Conservation (phyloP, 2,113 vertebrate genomes). For the Natator depressus region DNA sequence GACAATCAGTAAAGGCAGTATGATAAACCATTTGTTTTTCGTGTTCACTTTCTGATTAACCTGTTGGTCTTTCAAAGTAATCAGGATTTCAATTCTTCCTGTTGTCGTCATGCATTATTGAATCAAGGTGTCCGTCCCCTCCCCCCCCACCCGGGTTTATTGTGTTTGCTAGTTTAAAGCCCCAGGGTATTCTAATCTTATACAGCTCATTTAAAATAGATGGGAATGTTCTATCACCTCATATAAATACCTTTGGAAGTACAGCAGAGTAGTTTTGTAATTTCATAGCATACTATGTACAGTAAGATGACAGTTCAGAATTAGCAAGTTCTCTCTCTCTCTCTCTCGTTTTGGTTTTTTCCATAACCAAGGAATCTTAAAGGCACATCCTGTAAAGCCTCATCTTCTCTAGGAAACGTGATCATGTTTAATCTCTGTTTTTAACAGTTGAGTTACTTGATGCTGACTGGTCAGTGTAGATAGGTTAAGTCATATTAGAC, state of each 20-base stretch:
- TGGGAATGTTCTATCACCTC: conserved; percentile 35
- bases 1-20: not conserved
- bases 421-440: not conserved
- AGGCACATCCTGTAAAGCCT: not conserved
- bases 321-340: not conserved
- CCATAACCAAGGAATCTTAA: not conserved
- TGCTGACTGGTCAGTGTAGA: not conserved
- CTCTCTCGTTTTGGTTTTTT: rapidly evolving
- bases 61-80: not conserved
- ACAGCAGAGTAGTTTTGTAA: not conserved
- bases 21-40: not conserved
- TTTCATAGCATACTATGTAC: not conserved
- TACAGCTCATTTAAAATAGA: conserved; percentile 61
- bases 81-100: not conserved
- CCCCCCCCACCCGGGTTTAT: not conserved
- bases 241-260: conserved; percentile 35
- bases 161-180: conserved; percentile 18
- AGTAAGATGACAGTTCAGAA: not conserved
- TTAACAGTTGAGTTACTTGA: not conserved
- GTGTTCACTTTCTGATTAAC: not conserved
- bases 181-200: conserved; percentile 28
- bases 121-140: not conserved
- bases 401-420: not conserved
- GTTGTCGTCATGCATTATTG: not conserved
- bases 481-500: rapidly evolving